Percentiles rank a stretch among this genome's conserved stretches.
Evolutionary conservation across 2,888 invertebrate genomes (phyloP).

Genomic region (Notodonta ziczac): DNA sequence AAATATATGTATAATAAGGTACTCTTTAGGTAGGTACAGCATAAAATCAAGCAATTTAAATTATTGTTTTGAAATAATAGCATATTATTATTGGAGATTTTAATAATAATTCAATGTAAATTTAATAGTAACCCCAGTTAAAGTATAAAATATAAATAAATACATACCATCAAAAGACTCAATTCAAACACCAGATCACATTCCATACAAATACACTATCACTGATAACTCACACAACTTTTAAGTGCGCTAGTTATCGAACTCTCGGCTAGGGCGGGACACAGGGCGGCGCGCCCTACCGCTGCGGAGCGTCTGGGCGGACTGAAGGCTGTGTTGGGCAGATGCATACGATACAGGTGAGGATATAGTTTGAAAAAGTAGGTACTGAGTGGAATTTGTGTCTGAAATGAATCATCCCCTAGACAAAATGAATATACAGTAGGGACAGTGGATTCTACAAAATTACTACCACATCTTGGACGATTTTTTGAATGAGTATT

Average conservation of each 20-base stretch:
- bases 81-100: no score
- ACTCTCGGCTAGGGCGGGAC: conserved; percentile 25
- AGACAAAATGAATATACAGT: no score
- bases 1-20: no score
- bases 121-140: no score
- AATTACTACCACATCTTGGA: no score
- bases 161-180: conserved; percentile 21
- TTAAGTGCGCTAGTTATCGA: conserved; percentile 10
- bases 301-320: conserved; percentile 21
- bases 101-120: no score
- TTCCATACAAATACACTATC: conserved; percentile 11
- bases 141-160: neutral
- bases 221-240: conserved; percentile 6
- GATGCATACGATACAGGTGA: neutral
- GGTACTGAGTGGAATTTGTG: neutral
- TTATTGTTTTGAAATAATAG: no score
- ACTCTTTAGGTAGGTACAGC: no score
- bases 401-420: neutral
- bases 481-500: no score
- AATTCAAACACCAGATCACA: conserved; percentile 10
- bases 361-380: neutral
- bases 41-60: no score
- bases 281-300: conserved; percentile 26
- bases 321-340: conserved; percentile 28
- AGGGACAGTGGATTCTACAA: no score